Percentiles rank a stretch among this genome's conserved stretches.
These are phyloP conservation scores for Hestina assimilis DNA, from an alignment of 1,140 invertebrate genomes.

Conservation along the genomic window DNA sequence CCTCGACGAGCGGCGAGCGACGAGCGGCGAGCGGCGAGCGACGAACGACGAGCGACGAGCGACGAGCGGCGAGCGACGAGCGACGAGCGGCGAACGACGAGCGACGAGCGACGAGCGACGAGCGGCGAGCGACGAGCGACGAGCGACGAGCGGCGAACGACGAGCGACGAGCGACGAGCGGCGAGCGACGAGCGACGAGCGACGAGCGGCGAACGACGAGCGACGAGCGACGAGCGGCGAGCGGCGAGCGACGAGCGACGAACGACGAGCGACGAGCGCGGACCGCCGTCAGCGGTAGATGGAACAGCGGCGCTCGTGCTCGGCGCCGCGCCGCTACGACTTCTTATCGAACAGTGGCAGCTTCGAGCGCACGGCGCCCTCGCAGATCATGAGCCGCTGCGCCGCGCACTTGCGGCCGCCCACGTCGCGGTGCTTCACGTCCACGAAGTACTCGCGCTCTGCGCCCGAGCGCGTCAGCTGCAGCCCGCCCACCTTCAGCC, in stretches of 20 bases:
- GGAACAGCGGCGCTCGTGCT: conserved; percentile 12
- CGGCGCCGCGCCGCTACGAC: conserved; percentile 55
- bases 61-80: no score
- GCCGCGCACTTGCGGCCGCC: conserved; percentile 48
- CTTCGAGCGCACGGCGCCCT: conserved; percentile 90
- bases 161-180: no score
- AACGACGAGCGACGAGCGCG: background rate
- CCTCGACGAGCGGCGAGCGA: no score
- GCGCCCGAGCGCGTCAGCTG: background rate
- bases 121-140: no score
- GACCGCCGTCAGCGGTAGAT: conserved; percentile 7
- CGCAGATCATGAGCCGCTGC: conserved; percentile 84
- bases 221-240: background rate
- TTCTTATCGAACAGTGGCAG: conserved; percentile 91
- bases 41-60: no score
- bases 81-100: no score
- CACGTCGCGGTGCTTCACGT: conserved; percentile 51
- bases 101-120: no score
- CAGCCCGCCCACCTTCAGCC: conserved; percentile 28
- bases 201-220: no score
- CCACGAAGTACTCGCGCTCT: conserved; percentile 42
- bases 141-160: no score
- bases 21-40: no score
- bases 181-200: no score
- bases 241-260: background rate